These are phyloP conservation scores for Idaea dimidiata DNA, from an alignment of 2,888 invertebrate species.

Conservation along the genomic window DNA sequence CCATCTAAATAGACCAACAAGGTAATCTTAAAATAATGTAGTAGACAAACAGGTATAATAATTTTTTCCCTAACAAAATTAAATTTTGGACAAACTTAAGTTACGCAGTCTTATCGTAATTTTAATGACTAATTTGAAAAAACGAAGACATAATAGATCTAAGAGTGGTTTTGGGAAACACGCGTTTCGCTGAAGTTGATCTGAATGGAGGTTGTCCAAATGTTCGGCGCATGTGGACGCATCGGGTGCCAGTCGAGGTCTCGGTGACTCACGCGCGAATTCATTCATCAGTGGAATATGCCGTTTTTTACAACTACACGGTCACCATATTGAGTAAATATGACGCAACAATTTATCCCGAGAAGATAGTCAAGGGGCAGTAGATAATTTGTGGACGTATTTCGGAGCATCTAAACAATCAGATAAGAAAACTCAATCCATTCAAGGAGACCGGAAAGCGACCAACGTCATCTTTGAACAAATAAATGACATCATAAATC, in stretches of 20 bases:
- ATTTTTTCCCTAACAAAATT: neutral
- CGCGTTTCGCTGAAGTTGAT: neutral
- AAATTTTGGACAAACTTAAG: neutral
- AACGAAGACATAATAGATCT: neutral
- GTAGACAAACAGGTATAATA: neutral
- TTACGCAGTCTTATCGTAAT: neutral
- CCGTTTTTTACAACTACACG: neutral
- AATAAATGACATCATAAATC: neutral
- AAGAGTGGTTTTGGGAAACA: neutral
- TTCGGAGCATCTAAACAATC: neutral
- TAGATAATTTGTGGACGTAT: neutral
- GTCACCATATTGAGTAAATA: neutral
- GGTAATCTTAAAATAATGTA: too few relatives aligned
- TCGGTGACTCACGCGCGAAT: neutral
- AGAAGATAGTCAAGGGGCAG: neutral
- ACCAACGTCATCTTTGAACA: neutral
- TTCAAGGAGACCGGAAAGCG: neutral
- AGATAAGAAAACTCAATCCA: neutral
- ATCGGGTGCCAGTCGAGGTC: neutral
- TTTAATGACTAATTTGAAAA: neutral
- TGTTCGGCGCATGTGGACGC: neutral
- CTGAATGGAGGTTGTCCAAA: neutral
- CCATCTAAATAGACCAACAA: neutral
- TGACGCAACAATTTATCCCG: neutral
- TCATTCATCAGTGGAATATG: neutral